Base-by-base conservation (phyloP, 2,113 vertebrate species). In the Smithornis capensis region DNA sequence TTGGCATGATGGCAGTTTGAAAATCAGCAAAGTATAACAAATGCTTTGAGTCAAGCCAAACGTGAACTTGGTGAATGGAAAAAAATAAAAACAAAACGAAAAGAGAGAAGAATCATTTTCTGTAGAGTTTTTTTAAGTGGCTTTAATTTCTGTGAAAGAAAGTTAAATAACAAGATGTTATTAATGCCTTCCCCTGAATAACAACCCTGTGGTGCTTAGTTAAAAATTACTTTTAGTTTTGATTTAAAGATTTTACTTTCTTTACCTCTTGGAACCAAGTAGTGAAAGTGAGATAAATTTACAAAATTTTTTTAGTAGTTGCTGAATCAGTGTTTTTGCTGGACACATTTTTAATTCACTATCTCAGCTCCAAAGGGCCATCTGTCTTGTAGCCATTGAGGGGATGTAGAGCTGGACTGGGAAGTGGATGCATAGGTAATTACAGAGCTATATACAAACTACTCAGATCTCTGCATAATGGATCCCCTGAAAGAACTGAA, bases 291-390 rank as follows among this genome's bases (percentile, higher is more conserved):
- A 84, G 74, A 91, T 37, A 87, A 92, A 92, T 84, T 29, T 49
- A 75, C 23, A 79, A 82, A 89, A 91, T 81, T 89, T 92, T 93
- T 90, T 86, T 23, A 50, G 44, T 56, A 87, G 73, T 12, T 97
- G 95, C 91, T 95, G 95, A 95, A 91, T 89, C 73, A 81, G 80
- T 56, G 76, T 40, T 94, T 95, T 94, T 90, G 60, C 86, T 87
- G 94, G 92, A 64, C 73, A 81, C 24, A 25, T 81, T 95, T 93
- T 84, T 71, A 81, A 94, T 82, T 89, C 0, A 1, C 89, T 75
- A 78, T 89, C 91, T 96, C 94, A 92, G 93, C 94, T 96, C 64
- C 52, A 81, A 90, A 70, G 71, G 87, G 68, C 90, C 93, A 96
- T 96, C 90, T 96, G 94, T 93, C 93, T 95, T 78, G 49, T 68